Percentiles rank a stretch among this genome's conserved stretches.
These are phyloP conservation scores for Grantiella picta DNA, from an alignment of 2,113 vertebrate genomes.

Conservation along the genomic window DNA sequence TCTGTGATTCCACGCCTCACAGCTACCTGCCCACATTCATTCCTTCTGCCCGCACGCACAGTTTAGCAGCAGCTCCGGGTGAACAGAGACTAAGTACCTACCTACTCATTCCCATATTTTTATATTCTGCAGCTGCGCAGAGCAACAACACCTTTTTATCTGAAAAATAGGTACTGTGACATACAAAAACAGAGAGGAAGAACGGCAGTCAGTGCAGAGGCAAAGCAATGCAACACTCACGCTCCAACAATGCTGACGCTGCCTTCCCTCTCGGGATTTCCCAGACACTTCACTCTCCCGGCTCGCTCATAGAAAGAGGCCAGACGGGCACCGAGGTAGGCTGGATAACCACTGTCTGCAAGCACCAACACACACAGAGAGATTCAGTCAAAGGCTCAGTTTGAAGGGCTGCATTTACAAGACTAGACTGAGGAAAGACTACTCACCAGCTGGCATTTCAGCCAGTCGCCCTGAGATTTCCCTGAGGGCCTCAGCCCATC, in stretches of 20 bases:
- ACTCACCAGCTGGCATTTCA: slow-evolving; percentile 96
- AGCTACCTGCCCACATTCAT: background rate
- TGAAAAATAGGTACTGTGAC: background rate
- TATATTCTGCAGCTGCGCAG: background rate
- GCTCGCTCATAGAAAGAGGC: slow-evolving; percentile 97
- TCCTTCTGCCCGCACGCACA: background rate
- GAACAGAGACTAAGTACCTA: background rate
- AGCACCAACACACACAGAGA: slow-evolving; percentile 22
- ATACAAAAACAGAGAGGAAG: background rate
- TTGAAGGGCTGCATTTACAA: background rate
- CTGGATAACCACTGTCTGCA: slow-evolving; percentile 96
- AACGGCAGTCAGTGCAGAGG: background rate
- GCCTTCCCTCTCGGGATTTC: slow-evolving; percentile 96
- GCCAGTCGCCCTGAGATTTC: slow-evolving; percentile 97
- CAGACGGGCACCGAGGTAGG: slow-evolving; percentile 92
- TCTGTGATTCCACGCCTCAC: background rate
- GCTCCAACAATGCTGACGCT: slow-evolving; percentile 98
- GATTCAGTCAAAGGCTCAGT: background rate
- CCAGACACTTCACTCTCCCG: slow-evolving; percentile 94
- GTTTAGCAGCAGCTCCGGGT: background rate
- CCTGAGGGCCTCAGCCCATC: slow-evolving; percentile 96
- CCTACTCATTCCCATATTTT: background rate
- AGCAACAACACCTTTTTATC: background rate
- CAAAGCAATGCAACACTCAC: slow-evolving; percentile 76
- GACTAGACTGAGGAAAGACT: background rate